These are phyloP conservation scores for Fistularia commersonii DNA, from an alignment of 2,797 vertebrate genomes.

Conservation along the genomic window DNA sequence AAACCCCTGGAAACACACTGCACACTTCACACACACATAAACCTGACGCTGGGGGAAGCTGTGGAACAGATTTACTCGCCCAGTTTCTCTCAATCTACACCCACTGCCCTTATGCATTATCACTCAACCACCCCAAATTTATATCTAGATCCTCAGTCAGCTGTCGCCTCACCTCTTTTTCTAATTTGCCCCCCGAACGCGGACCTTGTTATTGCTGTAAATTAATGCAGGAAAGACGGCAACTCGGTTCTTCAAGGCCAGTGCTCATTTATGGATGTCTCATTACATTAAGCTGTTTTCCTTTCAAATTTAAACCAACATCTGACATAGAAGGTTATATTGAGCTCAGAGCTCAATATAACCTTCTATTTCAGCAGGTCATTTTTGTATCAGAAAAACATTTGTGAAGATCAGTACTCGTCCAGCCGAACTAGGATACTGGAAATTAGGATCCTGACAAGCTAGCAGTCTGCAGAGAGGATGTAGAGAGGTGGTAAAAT, in stretches of 20 bases:
- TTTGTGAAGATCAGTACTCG: not conserved
- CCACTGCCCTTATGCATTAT: conserved; percentile 38
- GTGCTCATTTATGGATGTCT: conserved; percentile 22
- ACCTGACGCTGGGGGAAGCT: conserved; percentile 48
- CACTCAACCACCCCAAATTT: conserved; percentile 9
- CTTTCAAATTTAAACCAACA: conserved; percentile 26
- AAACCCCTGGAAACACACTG: conserved; percentile 63
- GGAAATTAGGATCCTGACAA: too few species aligned
- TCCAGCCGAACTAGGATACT: too few species aligned
- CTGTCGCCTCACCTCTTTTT: conserved; percentile 5
- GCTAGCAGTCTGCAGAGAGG: not conserved
- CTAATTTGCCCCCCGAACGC: conserved; percentile 22
- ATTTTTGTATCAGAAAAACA: not conserved
- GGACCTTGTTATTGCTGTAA: conserved; percentile 56
- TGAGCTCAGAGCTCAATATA: not conserved
- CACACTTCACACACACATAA: conserved; percentile 49
- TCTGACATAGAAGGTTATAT: conserved; percentile 11
- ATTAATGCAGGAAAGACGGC: conserved; percentile 33
- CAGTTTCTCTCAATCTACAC: conserved; percentile 27
- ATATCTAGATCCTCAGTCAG: conserved; percentile 6
- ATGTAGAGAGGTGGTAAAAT: conserved; percentile 52
- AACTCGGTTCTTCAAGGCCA: conserved; percentile 5
- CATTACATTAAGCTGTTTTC: conserved; percentile 30
- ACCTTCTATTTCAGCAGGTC: conserved; percentile 1
- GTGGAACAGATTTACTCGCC: conserved; percentile 56